Evolutionary conservation across 2,797 vertebrate genomes (phyloP), one percentile per base, ranked within the genome.

Genomic region (Smutsia gigantea): DNA sequence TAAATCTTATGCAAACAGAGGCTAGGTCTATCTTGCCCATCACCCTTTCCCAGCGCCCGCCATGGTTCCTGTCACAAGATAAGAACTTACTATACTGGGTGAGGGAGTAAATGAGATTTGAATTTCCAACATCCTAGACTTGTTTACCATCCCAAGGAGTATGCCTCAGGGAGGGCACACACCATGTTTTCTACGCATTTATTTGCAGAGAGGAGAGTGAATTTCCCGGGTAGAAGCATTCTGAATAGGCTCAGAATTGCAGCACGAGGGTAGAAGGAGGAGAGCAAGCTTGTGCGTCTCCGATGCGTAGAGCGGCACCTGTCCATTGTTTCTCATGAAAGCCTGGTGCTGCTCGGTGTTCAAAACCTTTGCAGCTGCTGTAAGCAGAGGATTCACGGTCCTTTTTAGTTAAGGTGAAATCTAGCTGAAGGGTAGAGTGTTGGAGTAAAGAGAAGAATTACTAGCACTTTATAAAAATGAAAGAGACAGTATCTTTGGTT

Each of bases 201-300:
- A 42, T 78, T 69, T 95, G 37, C 23, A 34, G 49, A 39, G 4
- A 59, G 39, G 53, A 69, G 7, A 74, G 5, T n/a, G 57, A 75
- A 42, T 10, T 4, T 21, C 2, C 0, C 0, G 2, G 21, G 0
- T 49, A 72, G 17, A 39, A 53, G 15, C 1, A 0, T 39, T 51
- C 42, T 8, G 37, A 27, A 18, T 31, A 5, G 39, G 29, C 29
- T 82, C 15, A 5, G 37, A 14, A 49, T 12, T 37, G 25, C 37
- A 55, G 19, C 23, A 4, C 2, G 7, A 4, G 0, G 1, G 19
- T 2, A 68, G n/a, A 5, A 53, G 37, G 7, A 57, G 25, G 39
- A 14, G 0, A 34, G 46, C 14, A 37, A 51, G 19, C 59, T 63
- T 7, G 7, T 1, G 53, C 34, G 18, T 53, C 69, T 81, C 61